A percentile compares a stretch with the other conserved stretches of the same genome.
phyloP scores from a whole-genome alignment of 2,888 invertebrate genomes.

The Melikaiella ostensackeni region DNA sequence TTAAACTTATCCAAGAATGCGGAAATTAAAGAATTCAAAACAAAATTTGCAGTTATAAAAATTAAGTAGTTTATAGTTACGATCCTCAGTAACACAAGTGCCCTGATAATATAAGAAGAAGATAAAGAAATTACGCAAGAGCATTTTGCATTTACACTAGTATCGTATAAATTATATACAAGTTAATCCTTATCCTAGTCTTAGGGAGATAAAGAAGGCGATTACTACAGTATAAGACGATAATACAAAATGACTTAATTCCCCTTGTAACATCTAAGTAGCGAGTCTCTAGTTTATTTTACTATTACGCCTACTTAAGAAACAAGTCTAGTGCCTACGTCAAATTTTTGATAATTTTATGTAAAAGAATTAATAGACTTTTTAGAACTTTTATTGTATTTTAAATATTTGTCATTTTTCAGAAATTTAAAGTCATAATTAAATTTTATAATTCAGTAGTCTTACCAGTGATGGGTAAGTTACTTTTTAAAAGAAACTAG shows the following conservation, averaged over 20 bases:
- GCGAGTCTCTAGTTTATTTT: background rate
- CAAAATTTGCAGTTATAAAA: conserved; percentile 8
- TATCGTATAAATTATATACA: conserved; percentile 16
- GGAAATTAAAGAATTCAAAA: background rate
- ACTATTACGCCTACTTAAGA: conserved; percentile 4
- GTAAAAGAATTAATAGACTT: no score
- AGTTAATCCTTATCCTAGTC: conserved; percentile 7
- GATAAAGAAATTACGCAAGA: conserved; percentile 9
- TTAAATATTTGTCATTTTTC: no score
- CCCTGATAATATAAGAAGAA: conserved; percentile 2
- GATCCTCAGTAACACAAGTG: no score
- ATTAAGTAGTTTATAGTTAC: conserved; percentile 2
- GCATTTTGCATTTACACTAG: background rate
- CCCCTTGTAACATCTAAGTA: background rate
- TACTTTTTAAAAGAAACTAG: no score
- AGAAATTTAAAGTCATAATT: no score
- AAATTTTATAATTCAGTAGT: no score
- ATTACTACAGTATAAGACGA: conserved; percentile 9
- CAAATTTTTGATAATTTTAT: no score
- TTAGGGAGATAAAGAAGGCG: background rate
- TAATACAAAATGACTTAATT: conserved; percentile 32
- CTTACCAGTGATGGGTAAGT: no score
- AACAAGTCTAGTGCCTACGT: background rate
- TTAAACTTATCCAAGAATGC: background rate
- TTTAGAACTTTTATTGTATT: no score